phyloP scores from a whole-genome alignment of 2,797 vertebrate genomes.

The Paguma larvata region DNA sequence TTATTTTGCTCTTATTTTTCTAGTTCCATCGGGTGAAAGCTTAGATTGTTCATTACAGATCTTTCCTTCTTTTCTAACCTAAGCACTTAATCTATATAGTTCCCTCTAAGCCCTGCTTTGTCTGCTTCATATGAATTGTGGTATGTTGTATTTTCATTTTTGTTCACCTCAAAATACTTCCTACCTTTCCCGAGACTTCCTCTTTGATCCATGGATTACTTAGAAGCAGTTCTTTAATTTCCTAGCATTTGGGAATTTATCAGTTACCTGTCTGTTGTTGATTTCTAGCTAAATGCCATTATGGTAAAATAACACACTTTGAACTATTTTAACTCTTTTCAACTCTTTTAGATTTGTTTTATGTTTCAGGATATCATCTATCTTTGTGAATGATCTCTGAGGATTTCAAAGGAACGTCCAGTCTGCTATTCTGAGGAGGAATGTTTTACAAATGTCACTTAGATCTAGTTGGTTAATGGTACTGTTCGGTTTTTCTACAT shows the following conservation, averaged over 20 bases:
- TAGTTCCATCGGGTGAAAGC: not conserved
- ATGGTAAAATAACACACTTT: constrained; percentile 27
- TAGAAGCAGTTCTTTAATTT: constrained; percentile 27
- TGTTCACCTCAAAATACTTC: constrained; percentile 45
- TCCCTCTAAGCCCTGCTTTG: not conserved
- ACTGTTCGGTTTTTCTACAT: not conserved
- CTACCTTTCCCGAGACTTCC: not conserved
- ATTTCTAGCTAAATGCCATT: constrained; percentile 28
- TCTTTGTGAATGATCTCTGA: not conserved
- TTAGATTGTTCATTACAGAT: not conserved
- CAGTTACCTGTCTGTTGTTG: not conserved
- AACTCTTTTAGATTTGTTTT: constrained; percentile 14
- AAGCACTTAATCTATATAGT: not conserved
- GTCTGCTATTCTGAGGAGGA: not conserved
- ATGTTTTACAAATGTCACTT: constrained; percentile 11
- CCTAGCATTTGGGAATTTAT: constrained; percentile 1
- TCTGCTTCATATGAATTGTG: not conserved
- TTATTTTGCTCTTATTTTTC: not conserved
- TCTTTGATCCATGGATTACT: constrained; percentile 24
- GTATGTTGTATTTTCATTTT: constrained; percentile 30
- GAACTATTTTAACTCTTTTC: constrained; percentile 43
- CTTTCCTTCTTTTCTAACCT: not conserved
- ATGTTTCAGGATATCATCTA: not conserved
- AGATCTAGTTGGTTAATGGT: not conserved
- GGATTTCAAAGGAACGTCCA: constrained; percentile 33